Evolutionary conservation across 2,888 invertebrate genomes (phyloP), one percentile per base, ranked within the genome.

Genomic region (Chrysolina americana): DNA sequence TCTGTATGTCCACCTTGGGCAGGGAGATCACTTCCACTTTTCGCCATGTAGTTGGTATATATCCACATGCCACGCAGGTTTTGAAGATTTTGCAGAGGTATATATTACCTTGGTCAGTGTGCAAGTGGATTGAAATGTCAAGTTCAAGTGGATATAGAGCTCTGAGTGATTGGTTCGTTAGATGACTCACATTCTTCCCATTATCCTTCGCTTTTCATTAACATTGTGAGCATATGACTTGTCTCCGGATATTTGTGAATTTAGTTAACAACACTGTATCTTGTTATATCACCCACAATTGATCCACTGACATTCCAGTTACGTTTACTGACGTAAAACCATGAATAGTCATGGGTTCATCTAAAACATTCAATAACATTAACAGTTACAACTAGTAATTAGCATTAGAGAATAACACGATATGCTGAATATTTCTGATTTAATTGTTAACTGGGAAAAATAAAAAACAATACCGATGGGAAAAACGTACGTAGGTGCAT

Each of bases 291-390:
- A 28, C 36, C 59, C 23, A 59, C 59, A 59, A 59, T 59, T 0
- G 2, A 59, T 59, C n/a, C 9, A 47, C 28, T n/a, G 5, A 59
- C 59, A 59, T 36, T 59, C 59, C 59, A 59, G 36, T 59, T 59
- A 59, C 59, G 59, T 15, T 36, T 59, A 28, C 28, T 59, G 59
- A 59, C 59, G 59, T 28, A 59, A 23, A 59, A 28, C 36, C 23
- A 59, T 59, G 59, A 59, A 59, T 59, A 59, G n/a, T 59, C 59
- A 59, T 59, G n/a, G 23, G 59, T 59, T 59, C 59, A 59, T 59
- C 59, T 53, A 59, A 59, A 59, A 59, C 36, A 59, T 59, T 59
- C 23, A 28, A 59, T 59, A n/a, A 28, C 36, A 28, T 28, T 36
- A 59, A 59, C 59, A 28, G 59, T 59, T 59, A 59, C 59, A 28